phyloP scores from a whole-genome alignment of 2,797 vertebrate genomes.

The Eulemur rubriventer region DNA sequence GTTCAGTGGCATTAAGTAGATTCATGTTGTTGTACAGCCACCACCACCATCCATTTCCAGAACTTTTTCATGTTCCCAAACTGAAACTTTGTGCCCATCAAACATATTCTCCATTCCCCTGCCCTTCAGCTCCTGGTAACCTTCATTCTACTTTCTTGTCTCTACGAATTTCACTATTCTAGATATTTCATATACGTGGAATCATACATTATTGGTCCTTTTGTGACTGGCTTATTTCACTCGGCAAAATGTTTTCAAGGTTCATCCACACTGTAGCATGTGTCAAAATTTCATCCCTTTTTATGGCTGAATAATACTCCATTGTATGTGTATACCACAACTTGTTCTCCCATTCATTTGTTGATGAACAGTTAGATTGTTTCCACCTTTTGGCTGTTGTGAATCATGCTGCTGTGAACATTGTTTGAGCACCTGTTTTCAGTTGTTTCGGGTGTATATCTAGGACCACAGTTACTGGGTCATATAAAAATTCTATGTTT shows the following conservation, averaged over 20 bases:
- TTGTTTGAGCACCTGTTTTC: background rate
- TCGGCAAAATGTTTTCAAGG: background rate
- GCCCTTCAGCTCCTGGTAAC: background rate
- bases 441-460: background rate
- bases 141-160: background rate
- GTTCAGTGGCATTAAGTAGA: background rate
- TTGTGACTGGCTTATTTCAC: background rate
- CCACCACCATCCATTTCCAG: background rate
- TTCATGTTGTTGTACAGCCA: background rate
- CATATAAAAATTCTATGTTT: background rate
- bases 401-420: background rate
- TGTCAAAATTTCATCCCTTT: background rate
- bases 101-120: background rate
- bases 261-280: background rate
- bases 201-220: background rate
- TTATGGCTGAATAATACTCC: background rate
- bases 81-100: background rate
- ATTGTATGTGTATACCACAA: rapidly evolving
- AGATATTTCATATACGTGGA: background rate
- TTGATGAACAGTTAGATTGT: background rate
- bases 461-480: background rate
- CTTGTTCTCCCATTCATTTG: background rate
- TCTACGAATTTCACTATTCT: background rate
- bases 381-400: background rate
- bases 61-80: background rate